Percentiles rank a stretch among this genome's conserved stretches.
Conservation (phyloP, 2,113 vertebrate genomes). For the Corapipo altera region DNA sequence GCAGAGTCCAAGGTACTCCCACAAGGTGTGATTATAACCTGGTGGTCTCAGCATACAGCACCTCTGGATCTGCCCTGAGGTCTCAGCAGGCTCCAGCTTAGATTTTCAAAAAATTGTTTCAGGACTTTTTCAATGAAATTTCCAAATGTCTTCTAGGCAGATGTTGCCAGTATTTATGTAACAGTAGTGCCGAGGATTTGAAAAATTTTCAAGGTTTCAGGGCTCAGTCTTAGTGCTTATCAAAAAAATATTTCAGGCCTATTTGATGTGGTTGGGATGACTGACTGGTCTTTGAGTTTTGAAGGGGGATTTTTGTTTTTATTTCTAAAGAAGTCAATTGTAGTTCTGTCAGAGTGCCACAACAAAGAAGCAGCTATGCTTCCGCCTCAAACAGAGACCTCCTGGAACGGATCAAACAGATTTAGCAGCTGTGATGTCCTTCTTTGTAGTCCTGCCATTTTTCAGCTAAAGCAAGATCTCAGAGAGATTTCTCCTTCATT, state of each 20-base stretch:
- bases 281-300: not conserved
- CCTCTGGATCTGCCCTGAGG: not conserved
- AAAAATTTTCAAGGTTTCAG: not conserved
- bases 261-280: not conserved
- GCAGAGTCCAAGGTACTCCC: not conserved
- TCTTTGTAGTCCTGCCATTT: not conserved
- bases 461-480: not conserved
- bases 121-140: not conserved
- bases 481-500: not conserved
- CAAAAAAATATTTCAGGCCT: not conserved
- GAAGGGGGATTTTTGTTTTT: not conserved
- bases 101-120: not conserved
- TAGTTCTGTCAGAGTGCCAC: not conserved
- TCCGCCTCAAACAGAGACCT: not conserved
- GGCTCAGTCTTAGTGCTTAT: not conserved
- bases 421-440: not conserved
- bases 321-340: not conserved
- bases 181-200: not conserved
- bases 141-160: not conserved
- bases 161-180: not conserved
- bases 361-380: not conserved
- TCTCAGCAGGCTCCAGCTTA: not conserved
- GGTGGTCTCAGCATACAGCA: not conserved
- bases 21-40: not conserved
- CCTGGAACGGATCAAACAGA: not conserved